Conservation (phyloP, 1,140 invertebrate genomes). For the Lepeophtheirus salmonis region DNA sequence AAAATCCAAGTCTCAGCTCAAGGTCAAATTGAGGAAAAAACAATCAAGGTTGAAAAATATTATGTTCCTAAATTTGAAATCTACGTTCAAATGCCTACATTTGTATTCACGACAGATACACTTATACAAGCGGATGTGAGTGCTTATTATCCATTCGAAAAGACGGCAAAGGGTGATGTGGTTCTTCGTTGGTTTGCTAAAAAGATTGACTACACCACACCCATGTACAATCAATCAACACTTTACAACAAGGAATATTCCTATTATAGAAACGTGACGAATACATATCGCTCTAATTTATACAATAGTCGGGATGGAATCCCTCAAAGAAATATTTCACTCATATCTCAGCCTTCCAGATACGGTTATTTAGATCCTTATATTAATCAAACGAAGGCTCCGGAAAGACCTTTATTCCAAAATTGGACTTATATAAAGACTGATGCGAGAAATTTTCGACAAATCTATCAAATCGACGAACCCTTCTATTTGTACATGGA, state of each 20-base stretch:
- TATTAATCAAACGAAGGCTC: not conserved
- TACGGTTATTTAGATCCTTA: slow-evolving; percentile 17
- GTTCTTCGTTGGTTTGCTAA: slow-evolving; percentile 23
- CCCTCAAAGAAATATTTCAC: not conserved
- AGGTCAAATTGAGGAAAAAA: slow-evolving; percentile 31
- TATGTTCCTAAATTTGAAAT: slow-evolving; percentile 32
- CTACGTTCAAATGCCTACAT: slow-evolving; percentile 26
- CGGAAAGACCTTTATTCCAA: slow-evolving; percentile 19
- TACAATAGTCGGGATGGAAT: slow-evolving; percentile 15
- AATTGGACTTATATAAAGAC: slow-evolving; percentile 15
- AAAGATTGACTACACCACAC: slow-evolving; percentile 15
- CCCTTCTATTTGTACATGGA: slow-evolving; percentile 23
- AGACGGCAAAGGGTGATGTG: slow-evolving; percentile 27
- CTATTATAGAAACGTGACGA: slow-evolving; percentile 20
- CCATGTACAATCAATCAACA: slow-evolving; percentile 16
- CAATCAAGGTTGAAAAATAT: slow-evolving; percentile 31
- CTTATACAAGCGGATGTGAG: slow-evolving; percentile 24
- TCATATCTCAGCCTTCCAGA: slow-evolving; percentile 7
- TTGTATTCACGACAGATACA: slow-evolving; percentile 27
- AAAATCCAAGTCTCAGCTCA: slow-evolving; percentile 30
- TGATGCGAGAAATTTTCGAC: not conserved
- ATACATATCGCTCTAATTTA: slow-evolving; percentile 18
- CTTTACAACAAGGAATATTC: slow-evolving; percentile 18
- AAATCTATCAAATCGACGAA: slow-evolving; percentile 22
- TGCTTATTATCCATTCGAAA: slow-evolving; percentile 26